These are phyloP conservation scores for Astyanax mexicanus DNA, from an alignment of 2,797 vertebrate species.

Conservation along the genomic window DNA sequence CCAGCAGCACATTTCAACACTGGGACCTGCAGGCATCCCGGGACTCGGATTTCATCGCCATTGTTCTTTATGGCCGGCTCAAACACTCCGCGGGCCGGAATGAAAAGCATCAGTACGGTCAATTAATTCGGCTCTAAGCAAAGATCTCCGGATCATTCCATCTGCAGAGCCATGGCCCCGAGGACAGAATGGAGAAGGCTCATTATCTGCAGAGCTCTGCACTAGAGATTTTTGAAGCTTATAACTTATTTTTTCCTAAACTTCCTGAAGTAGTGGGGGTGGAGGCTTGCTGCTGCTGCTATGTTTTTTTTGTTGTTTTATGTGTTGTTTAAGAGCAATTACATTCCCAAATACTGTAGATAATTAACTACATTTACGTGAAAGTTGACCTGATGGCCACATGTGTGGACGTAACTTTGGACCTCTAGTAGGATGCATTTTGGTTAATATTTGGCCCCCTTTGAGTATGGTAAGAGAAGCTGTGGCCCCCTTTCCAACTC, in stretches of 20 bases:
- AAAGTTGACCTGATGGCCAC: too few relatives aligned
- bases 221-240: not conserved
- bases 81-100: slow-evolving; percentile 29
- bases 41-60: slow-evolving; percentile 52
- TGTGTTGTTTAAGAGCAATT: too few relatives aligned
- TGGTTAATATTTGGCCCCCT: too few relatives aligned
- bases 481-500: too few relatives aligned
- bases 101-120: slow-evolving; percentile 40
- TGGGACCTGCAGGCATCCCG: slow-evolving; percentile 51
- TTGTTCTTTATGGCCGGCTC: slow-evolving; percentile 45
- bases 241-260: not conserved
- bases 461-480: too few relatives aligned
- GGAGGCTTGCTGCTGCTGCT: too few relatives aligned
- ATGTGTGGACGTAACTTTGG: too few relatives aligned
- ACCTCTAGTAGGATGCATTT: too few relatives aligned
- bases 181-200: slow-evolving; percentile 30
- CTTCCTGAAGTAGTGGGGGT: not conserved
- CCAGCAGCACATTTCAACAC: slow-evolving; percentile 51
- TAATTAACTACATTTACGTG: too few relatives aligned
- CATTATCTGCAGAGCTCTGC: not conserved
- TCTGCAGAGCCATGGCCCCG: slow-evolving; percentile 5
- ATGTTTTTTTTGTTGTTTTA: too few relatives aligned
- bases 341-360: too few relatives aligned
- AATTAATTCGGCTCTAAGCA: slow-evolving; percentile 53
- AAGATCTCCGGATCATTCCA: slow-evolving; percentile 34